Conservation (phyloP, 2,113 vertebrate genomes). For the Syrrhaptes paradoxus region DNA sequence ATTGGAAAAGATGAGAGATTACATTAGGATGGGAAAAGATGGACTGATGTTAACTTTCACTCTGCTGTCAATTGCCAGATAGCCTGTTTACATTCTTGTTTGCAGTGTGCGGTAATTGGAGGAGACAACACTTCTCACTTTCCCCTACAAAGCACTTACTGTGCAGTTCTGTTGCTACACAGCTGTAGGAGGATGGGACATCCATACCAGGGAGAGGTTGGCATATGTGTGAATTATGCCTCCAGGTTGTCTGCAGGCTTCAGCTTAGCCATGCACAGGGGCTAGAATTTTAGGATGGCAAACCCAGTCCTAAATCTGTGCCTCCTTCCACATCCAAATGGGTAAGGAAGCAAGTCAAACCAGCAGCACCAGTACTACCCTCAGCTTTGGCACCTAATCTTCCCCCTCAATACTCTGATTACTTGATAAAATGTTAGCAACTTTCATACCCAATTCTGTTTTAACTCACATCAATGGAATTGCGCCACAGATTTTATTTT, state of each 20-base stretch:
- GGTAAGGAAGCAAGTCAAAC: neutral
- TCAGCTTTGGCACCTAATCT: neutral
- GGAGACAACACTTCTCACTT: neutral
- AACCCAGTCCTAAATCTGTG: neutral
- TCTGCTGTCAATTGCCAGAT: neutral
- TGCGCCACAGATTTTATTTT: neutral
- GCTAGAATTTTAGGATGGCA: neutral
- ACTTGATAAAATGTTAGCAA: neutral
- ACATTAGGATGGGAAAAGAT: neutral
- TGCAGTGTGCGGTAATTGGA: rapidly evolving
- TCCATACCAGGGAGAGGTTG: rapidly evolving
- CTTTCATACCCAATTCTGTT: neutral
- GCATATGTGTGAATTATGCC: neutral
- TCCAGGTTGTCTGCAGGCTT: neutral
- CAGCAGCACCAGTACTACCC: neutral
- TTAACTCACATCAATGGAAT: neutral
- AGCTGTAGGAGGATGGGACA: neutral
- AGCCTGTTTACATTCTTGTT: neutral
- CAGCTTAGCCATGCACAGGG: neutral
- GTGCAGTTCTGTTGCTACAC: neutral
- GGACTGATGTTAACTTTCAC: neutral
- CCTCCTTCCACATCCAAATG: neutral
- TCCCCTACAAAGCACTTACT: neutral
- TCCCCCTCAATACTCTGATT: neutral
- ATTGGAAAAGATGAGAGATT: neutral